phyloP scores from a whole-genome alignment of 2,888 invertebrate genomes.

The Cheilosia grossa region DNA sequence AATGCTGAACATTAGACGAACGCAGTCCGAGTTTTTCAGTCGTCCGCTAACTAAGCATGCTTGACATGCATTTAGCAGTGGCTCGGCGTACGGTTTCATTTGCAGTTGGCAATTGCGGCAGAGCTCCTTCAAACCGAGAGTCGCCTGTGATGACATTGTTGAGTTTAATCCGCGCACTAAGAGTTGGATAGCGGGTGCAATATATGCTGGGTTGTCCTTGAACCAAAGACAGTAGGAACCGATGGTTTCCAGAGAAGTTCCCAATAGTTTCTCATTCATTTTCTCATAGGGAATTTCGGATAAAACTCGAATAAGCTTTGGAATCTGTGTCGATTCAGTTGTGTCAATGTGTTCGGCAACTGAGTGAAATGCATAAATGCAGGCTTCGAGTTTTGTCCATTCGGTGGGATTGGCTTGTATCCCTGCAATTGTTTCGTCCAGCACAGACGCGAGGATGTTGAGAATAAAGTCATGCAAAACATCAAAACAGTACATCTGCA shows the following conservation, averaged over 20 bases:
- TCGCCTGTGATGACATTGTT: slow-evolving; percentile 90
- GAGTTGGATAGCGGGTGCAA: slow-evolving; percentile 88
- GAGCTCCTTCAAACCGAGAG: slow-evolving; percentile 94
- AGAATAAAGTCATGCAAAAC: slow-evolving; percentile 91
- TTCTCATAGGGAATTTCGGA: slow-evolving; percentile 86
- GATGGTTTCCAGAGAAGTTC: slow-evolving; percentile 90
- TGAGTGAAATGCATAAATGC: slow-evolving; percentile 87
- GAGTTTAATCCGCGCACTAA: slow-evolving; percentile 87
- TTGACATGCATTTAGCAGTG: slow-evolving; percentile 89
- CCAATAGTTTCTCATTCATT: slow-evolving; percentile 86
- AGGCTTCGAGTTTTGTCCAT: slow-evolving; percentile 87
- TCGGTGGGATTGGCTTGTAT: slow-evolving; percentile 81
- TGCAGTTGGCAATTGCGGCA: slow-evolving; percentile 91
- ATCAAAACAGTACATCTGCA: slow-evolving; percentile 92
- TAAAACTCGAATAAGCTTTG: slow-evolving; percentile 86
- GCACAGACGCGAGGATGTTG: slow-evolving; percentile 87
- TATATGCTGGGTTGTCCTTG: slow-evolving; percentile 87
- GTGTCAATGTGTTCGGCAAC: slow-evolving; percentile 86
- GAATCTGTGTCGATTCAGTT: slow-evolving; percentile 85
- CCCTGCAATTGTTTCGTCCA: slow-evolving; percentile 85
- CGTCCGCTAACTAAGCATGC: slow-evolving; percentile 85
- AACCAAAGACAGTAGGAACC: slow-evolving; percentile 95
- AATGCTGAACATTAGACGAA: slow-evolving; percentile 90
- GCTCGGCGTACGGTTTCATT: slow-evolving; percentile 90
- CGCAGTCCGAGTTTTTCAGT: slow-evolving; percentile 87